Conservation (phyloP, 2,113 vertebrate genomes). For the Marmota flaviventris region DNA sequence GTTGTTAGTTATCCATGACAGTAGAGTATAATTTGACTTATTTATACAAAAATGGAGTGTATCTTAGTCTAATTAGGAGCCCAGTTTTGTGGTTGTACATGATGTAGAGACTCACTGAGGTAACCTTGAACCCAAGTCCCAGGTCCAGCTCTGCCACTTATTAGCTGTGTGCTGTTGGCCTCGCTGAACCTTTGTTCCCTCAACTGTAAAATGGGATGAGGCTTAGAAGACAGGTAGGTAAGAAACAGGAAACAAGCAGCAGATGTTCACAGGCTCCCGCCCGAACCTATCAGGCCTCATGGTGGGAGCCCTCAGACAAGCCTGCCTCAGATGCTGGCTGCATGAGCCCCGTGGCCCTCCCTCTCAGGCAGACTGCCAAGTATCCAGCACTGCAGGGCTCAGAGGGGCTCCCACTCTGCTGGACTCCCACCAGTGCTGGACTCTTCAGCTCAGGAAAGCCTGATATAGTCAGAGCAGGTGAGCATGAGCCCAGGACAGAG, state of each 20-base stretch:
- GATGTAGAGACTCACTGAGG: no score
- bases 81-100: no score
- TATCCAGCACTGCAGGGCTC: not conserved
- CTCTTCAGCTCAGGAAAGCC: not conserved
- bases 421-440: not conserved
- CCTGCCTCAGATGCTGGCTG: not conserved
- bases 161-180: not conserved
- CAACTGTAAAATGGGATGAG: not conserved
- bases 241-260: no score
- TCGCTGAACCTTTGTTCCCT: not conserved
- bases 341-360: no score
- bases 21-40: no score
- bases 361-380: no score
- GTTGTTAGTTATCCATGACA: no score
- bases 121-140: not conserved
- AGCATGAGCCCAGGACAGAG: not conserved
- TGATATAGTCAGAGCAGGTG: not conserved
- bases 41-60: no score
- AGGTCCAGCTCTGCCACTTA: not conserved
- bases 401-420: not conserved
- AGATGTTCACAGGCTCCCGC: not conserved
- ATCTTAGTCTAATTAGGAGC: no score
- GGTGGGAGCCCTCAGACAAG: no score
- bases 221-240: not conserved
- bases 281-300: not conserved